A percentile compares a stretch with the other conserved stretches of the same genome.
These are phyloP conservation scores for Ploceus nigricollis DNA, from an alignment of 2,113 vertebrate species.

Conservation along the genomic window DNA sequence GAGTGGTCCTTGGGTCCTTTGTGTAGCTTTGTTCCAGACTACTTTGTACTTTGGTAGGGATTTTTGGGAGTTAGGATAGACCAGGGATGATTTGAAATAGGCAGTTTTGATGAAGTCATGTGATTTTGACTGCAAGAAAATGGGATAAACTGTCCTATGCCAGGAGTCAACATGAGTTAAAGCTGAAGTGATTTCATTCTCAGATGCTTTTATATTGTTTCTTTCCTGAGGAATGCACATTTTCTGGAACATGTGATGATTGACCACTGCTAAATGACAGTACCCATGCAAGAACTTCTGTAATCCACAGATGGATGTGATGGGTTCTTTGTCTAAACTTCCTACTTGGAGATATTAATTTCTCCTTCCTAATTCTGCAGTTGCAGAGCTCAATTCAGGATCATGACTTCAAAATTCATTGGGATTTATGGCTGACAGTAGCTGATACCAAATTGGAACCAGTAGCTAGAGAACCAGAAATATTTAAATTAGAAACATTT, in stretches of 20 bases:
- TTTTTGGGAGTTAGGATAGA: not conserved
- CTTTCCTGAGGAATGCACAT: not conserved
- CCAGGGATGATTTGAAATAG: not conserved
- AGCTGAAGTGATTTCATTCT: not conserved
- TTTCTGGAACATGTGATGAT: constrained; percentile 35
- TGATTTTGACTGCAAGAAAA: not conserved
- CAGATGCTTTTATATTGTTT: not conserved
- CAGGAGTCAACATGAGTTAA: not conserved
- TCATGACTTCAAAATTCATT: constrained; percentile 52
- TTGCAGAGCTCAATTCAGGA: constrained; percentile 39
- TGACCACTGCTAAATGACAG: constrained; percentile 22
- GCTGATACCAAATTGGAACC: constrained; percentile 57
- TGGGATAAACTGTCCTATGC: not conserved
- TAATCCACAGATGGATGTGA: constrained; percentile 8
- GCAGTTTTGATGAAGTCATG: not conserved
- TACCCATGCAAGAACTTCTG: constrained; percentile 3
- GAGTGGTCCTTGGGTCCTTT: not conserved
- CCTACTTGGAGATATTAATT: not conserved
- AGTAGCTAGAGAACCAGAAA: constrained; percentile 62
- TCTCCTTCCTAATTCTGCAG: constrained; percentile 5
- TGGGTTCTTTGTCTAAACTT: constrained; percentile 39
- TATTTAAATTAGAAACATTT: constrained; percentile 71
- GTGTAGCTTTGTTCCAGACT: not conserved
- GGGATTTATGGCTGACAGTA: constrained; percentile 65
- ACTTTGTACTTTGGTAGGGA: not conserved